These are phyloP conservation scores for Siphlonurus alternatus DNA, from an alignment of 2,888 invertebrate species.

Conservation along the genomic window DNA sequence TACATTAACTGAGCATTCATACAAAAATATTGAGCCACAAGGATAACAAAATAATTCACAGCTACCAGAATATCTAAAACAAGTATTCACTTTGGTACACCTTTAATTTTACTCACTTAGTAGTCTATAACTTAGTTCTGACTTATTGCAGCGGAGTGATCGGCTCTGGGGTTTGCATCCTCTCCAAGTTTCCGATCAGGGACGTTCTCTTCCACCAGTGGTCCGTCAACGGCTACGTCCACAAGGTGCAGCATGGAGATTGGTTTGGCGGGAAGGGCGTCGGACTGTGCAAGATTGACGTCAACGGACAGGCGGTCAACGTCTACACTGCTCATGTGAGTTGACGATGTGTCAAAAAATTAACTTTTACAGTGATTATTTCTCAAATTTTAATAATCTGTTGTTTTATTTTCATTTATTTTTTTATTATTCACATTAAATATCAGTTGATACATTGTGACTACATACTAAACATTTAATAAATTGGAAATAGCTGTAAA, in stretches of 20 bases:
- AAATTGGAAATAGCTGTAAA: too few relatives aligned
- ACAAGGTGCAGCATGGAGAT: constrained; percentile 90
- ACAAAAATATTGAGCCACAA: too few relatives aligned
- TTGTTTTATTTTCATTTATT: neutral
- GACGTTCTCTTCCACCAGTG: constrained; percentile 85
- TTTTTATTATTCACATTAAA: too few relatives aligned
- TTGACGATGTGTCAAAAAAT: constrained; percentile 16
- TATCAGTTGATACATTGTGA: too few relatives aligned
- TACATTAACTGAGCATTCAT: too few relatives aligned
- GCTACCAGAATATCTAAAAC: too few relatives aligned
- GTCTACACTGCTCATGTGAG: constrained; percentile 88
- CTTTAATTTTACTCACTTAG: too few relatives aligned
- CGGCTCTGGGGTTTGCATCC: constrained; percentile 78
- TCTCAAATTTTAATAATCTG: constrained; percentile 5
- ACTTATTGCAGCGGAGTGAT: constrained; percentile 67
- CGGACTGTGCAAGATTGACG: constrained; percentile 58
- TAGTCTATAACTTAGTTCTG: too few relatives aligned
- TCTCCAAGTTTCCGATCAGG: constrained; percentile 66
- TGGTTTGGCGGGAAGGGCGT: constrained; percentile 98
- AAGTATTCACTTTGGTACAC: too few relatives aligned
- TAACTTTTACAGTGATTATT: constrained; percentile 4
- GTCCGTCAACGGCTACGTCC: constrained; percentile 94
- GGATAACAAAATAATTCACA: too few relatives aligned
- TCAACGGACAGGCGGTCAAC: constrained; percentile 52
- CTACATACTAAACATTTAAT: too few relatives aligned